Percentiles rank a stretch among this genome's conserved stretches.
phyloP scores from a whole-genome alignment of 2,797 vertebrate species.

The Erithacus rubecula region DNA sequence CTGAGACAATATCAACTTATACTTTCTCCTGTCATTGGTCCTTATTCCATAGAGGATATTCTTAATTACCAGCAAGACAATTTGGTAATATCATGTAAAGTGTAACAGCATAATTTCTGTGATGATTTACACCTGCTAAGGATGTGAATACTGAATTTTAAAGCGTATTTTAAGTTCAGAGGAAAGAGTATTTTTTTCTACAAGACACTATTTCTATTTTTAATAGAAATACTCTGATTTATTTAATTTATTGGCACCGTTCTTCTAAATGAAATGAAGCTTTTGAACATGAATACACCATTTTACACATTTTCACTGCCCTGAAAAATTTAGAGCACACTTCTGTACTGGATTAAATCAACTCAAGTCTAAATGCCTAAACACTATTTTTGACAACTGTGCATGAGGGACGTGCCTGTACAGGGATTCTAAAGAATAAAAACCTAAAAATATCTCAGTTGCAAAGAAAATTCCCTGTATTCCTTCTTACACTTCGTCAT shows the following conservation, averaged over 20 bases:
- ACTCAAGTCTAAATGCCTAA: not conserved
- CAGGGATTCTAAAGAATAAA: slow-evolving; percentile 26
- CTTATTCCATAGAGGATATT: slow-evolving; percentile 23
- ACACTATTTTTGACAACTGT: slow-evolving; percentile 1
- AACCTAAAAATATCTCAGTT: slow-evolving; percentile 14
- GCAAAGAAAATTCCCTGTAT: not conserved
- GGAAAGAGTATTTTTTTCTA: not conserved
- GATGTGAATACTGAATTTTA: not conserved
- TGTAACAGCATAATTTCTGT: slow-evolving; percentile 21
- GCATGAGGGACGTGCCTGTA: not conserved
- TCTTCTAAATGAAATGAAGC: not conserved
- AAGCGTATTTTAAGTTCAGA: not conserved
- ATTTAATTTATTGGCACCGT: not conserved
- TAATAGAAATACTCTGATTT: not conserved
- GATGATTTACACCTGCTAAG: slow-evolving; percentile 41
- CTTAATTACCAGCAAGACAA: slow-evolving; percentile 53
- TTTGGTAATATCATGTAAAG: slow-evolving; percentile 37
- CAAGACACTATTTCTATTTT: not conserved
- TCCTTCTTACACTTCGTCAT: not conserved
- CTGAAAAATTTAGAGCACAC: slow-evolving; percentile 15
- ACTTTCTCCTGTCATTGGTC: slow-evolving; percentile 38
- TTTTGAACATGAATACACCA: not conserved
- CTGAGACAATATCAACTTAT: slow-evolving; percentile 40
- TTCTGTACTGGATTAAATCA: slow-evolving; percentile 2
- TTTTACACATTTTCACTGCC: not conserved